phyloP scores from a whole-genome alignment of 2,888 invertebrate species.

The Strigamia transsilvanica region DNA sequence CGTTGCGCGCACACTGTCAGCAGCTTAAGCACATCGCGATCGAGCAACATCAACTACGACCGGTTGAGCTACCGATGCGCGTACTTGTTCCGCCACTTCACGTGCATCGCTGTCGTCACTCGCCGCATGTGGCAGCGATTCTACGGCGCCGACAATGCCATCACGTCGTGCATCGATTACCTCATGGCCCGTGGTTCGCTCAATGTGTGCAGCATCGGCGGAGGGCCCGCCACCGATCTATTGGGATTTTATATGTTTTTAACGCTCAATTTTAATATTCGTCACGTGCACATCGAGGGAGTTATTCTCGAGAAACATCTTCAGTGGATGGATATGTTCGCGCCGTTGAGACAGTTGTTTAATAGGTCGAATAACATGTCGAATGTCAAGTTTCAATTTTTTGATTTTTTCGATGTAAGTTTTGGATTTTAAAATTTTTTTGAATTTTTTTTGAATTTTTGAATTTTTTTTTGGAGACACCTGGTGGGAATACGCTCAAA shows the following conservation, averaged over 20 bases:
- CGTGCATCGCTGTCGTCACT: background rate
- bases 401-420: background rate
- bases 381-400: background rate
- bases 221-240: background rate
- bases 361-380: background rate
- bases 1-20: background rate
- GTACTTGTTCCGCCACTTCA: background rate
- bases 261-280: background rate
- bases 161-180: background rate
- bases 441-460: background rate
- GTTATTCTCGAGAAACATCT: background rate
- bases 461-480: background rate
- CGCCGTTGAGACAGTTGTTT: background rate
- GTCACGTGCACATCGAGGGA: background rate
- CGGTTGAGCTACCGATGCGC: background rate
- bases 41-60: background rate
- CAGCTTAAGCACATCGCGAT: background rate
- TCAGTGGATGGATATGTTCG: background rate
- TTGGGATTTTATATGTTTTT: background rate
- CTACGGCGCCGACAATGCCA: too few species aligned
- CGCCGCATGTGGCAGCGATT: background rate
- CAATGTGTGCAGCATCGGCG: constrained; percentile 4
- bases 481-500: background rate
- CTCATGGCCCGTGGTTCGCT: background rate
- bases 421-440: background rate